Evolutionary conservation across 2,797 vertebrate species (phyloP).

Genomic region (Zalophus californianus): DNA sequence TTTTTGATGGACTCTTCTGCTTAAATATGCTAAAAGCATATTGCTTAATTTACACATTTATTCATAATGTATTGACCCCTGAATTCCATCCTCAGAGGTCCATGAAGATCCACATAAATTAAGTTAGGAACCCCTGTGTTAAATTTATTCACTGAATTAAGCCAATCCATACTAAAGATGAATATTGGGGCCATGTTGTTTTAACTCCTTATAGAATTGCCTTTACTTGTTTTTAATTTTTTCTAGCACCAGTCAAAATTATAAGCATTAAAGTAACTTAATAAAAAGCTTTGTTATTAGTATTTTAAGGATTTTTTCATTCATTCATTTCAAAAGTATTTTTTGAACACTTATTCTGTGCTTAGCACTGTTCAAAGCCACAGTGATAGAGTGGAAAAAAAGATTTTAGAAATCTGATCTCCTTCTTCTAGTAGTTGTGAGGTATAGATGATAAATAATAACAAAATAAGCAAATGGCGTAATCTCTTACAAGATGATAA

Average conservation of each 20-base stretch:
- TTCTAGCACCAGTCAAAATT: not conserved
- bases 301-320: not conserved
- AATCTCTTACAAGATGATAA: not conserved
- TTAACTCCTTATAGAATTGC: not conserved
- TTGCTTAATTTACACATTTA: conserved; percentile 19
- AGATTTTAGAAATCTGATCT: not conserved
- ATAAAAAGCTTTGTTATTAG: not conserved
- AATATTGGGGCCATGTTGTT: not conserved
- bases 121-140: not conserved
- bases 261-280: not conserved
- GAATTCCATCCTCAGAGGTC: not conserved
- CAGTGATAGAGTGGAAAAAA: not conserved
- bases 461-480: not conserved
- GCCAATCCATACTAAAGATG: not conserved
- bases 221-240: not conserved
- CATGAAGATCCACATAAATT: not conserved
- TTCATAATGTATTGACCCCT: not conserved
- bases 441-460: not conserved
- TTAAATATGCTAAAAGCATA: conserved; percentile 13
- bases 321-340: not conserved
- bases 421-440: not conserved
- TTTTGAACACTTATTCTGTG: not conserved
- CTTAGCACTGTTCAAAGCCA: not conserved
- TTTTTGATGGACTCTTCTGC: not conserved
- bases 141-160: not conserved